Evolutionary conservation across 2,888 invertebrate genomes (phyloP).

Genomic region (Lycocerus yunnanus): DNA sequence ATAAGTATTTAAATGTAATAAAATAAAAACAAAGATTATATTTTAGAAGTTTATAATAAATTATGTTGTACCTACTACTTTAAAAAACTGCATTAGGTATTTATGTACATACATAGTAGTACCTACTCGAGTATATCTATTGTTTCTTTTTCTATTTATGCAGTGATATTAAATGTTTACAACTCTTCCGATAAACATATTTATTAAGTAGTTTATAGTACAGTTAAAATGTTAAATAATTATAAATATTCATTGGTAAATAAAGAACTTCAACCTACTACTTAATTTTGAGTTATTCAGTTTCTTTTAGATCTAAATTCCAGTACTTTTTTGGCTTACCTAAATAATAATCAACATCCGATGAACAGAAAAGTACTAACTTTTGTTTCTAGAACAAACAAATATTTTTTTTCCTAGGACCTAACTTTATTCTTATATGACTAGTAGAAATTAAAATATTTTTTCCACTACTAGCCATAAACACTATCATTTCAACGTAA

Average conservation of each 20-base stretch:
- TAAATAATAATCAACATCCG: no score
- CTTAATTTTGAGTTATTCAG: not conserved
- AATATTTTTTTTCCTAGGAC: no score
- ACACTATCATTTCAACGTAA: no score
- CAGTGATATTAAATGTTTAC: conserved; percentile 51
- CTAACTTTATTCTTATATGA: no score
- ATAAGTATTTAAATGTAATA: not conserved
- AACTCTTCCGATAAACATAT: conserved; percentile 50
- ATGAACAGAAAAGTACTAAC: no score
- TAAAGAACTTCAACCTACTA: conserved; percentile 49
- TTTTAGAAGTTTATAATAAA: not conserved
- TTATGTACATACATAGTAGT: no score
- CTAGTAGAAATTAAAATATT: no score
- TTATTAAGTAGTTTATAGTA: conserved; percentile 47
- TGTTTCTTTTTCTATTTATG: conserved; percentile 15
- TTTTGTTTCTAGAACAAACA: no score
- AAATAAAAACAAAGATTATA: not conserved
- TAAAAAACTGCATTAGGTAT: not conserved
- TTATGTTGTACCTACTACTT: not conserved
- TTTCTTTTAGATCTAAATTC: no score
- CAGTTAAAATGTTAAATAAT: conserved; percentile 48
- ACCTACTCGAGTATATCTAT: not conserved
- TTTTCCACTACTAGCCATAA: no score
- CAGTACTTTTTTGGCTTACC: no score
- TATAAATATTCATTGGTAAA: conserved; percentile 49